Evolutionary conservation across 2,888 invertebrate genomes (phyloP), one percentile per base, ranked within the genome.

Genomic region (Hyles lineata): DNA sequence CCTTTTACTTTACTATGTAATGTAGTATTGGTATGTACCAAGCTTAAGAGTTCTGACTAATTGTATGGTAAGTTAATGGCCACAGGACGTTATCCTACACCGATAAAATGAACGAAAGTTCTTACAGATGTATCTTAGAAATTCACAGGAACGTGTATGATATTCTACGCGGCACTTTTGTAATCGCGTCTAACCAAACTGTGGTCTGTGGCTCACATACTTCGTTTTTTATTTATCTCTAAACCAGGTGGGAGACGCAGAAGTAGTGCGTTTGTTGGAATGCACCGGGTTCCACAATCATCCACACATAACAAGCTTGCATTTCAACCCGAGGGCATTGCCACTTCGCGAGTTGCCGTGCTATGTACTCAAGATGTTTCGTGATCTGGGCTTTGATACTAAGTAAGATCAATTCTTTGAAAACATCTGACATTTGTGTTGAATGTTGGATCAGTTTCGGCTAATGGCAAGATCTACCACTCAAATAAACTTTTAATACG

Each of bases 351-450:
- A 96, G 80, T 94, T 96, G 58, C 95, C 96, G 0, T 96, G 96
- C 83, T 96, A 96, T 77, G 94, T 95, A 0, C 79, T 96, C 62
- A 95, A 95, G 85, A 97, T 98, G 96, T 97, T 97, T 85, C 90
- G 95, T 25, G 97, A 97, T 76, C 93, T 98, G 76, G 96, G 96
- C 71, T 96, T 97, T 79, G 95, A 96, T 75, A 94, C 95, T 67
- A 95, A 79, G 94, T 93, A 76, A 75, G 79, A 1, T 25, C 11
- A 8, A 7, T 52, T 52, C 11, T 63, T 58, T 17, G 17, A 25
- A 9, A 2, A 67, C 50, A 15, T 9, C 25, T 2, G 6, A 2
- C 6, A 11, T 50, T 50, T 15, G 50, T 29, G 29, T 29, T 29
- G 29, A 29, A 29, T 29, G 29, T 1, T 29, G 29, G 29, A 29